Evolutionary conservation across 92 coral and sea anemone genomes (phyloP).

Genomic region (Metridium senile): DNA sequence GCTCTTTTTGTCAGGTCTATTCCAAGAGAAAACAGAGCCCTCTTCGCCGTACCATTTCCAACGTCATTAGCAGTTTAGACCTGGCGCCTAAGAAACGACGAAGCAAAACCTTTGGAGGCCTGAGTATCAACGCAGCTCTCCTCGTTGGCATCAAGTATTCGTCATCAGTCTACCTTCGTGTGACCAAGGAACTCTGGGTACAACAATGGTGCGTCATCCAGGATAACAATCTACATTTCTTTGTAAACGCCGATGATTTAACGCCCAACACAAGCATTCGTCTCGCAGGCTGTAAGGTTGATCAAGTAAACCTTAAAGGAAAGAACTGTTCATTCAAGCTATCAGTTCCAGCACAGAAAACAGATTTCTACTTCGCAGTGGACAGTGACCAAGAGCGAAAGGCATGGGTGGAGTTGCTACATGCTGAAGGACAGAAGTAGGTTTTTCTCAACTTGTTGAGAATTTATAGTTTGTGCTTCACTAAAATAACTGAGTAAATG

Average conservation of each 20-base stretch:
- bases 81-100: slow-evolving; percentile 52
- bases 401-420: slow-evolving; percentile 82
- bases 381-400: slow-evolving; percentile 71
- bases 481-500: no score
- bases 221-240: slow-evolving; percentile 69
- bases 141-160: slow-evolving; percentile 70
- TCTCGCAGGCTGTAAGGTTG: slow-evolving; percentile 64
- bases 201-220: slow-evolving; percentile 91
- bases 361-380: slow-evolving; percentile 83
- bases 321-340: slow-evolving; percentile 82
- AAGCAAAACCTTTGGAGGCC: slow-evolving; percentile 71
- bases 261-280: slow-evolving; percentile 47
- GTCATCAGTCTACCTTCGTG: slow-evolving; percentile 73
- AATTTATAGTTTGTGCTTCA: no score
- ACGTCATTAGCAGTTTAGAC: slow-evolving; percentile 56
- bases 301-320: slow-evolving; percentile 57
- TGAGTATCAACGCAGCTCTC: slow-evolving; percentile 58
- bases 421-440: slow-evolving; percentile 30
- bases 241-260: slow-evolving; percentile 60
- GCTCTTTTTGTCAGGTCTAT: slow-evolving; percentile 7
- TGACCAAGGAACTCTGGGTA: slow-evolving; percentile 79
- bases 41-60: slow-evolving; percentile 77
- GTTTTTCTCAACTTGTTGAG: no score
- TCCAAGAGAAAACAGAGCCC: slow-evolving; percentile 51
- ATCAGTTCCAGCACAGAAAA: slow-evolving; percentile 62